A percentile compares a stretch with the other conserved stretches of the same genome.
These are phyloP conservation scores for Geococcyx californianus DNA, from an alignment of 2,113 vertebrate genomes.

Conservation along the genomic window DNA sequence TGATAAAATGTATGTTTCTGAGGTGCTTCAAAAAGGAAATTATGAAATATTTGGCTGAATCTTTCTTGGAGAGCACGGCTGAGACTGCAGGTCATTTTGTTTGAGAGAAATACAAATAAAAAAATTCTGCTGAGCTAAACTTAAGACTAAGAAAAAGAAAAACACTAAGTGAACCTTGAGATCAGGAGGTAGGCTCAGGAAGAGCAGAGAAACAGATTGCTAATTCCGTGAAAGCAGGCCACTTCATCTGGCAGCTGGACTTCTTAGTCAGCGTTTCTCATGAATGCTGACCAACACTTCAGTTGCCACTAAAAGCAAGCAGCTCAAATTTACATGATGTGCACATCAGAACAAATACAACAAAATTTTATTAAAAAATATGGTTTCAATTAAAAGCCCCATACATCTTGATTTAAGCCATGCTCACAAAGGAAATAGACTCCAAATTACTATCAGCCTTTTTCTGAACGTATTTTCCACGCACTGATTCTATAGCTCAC, in stretches of 20 bases:
- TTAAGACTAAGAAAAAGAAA: background rate
- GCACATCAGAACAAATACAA: background rate
- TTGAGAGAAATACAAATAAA: constrained; percentile 1
- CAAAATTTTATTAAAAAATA: background rate
- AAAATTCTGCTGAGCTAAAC: background rate
- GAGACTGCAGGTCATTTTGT: background rate
- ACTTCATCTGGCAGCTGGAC: background rate
- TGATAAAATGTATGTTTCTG: background rate
- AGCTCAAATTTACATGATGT: background rate
- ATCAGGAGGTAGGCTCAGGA: background rate
- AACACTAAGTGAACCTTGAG: background rate
- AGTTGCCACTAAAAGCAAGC: background rate
- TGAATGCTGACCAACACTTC: too few relatives aligned
- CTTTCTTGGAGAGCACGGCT: background rate
- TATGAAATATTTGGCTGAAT: background rate
- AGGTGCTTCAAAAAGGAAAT: background rate
- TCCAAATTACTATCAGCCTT: background rate
- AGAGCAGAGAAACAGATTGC: background rate
- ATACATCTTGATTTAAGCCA: background rate
- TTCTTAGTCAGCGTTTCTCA: background rate
- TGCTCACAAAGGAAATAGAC: background rate
- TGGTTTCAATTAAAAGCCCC: background rate
- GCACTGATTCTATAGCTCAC: background rate
- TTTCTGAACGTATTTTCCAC: background rate
- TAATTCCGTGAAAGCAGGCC: background rate